phyloP scores from a whole-genome alignment of 2,113 vertebrate species.

The Pseudopipra pipra region DNA sequence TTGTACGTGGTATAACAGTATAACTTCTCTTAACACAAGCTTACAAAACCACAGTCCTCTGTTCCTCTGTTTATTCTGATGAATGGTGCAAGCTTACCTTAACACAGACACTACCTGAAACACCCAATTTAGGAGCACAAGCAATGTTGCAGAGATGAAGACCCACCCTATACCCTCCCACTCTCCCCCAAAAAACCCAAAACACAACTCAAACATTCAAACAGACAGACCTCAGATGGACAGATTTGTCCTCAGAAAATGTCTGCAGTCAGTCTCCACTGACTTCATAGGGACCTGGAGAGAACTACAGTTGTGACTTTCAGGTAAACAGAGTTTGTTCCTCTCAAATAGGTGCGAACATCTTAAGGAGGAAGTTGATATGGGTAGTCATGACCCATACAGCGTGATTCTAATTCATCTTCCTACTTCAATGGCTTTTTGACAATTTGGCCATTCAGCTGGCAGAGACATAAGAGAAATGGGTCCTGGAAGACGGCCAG shows the following conservation, averaged over 20 bases:
- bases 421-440: neutral
- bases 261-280: neutral
- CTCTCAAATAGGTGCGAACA: neutral
- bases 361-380: neutral
- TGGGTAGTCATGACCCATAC: neutral
- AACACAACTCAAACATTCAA: neutral
- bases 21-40: neutral
- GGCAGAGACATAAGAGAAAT: neutral
- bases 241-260: neutral
- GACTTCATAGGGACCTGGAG: neutral
- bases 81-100: neutral
- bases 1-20: neutral
- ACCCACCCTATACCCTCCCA: neutral
- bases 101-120: neutral
- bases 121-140: neutral
- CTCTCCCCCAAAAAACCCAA: accelerated
- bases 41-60: neutral
- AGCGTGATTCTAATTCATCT: neutral
- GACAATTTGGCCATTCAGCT: neutral
- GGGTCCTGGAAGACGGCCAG: neutral
- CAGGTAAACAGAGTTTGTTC: neutral
- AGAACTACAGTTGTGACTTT: neutral
- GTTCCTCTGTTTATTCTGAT: neutral
- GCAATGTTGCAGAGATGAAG: neutral
- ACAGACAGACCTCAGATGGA: neutral